A percentile compares a stretch with the other conserved stretches of the same genome.
These are phyloP conservation scores for Limnephilus rhombicus DNA, from an alignment of 2,888 invertebrate species.

Conservation along the genomic window DNA sequence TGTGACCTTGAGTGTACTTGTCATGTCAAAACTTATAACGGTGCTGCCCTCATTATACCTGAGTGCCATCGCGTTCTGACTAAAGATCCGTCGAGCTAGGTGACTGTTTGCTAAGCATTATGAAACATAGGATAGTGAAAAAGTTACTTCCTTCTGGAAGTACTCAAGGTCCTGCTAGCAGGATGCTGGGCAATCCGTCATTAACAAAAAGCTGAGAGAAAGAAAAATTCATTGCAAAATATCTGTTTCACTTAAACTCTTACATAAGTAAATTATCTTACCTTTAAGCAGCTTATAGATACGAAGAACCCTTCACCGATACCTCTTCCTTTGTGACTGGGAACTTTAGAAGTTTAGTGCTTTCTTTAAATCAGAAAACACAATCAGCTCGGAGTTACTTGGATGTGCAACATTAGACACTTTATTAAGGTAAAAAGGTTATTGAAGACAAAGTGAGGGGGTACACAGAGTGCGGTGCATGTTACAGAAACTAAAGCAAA, in stretches of 20 bases:
- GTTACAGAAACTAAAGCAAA: neutral
- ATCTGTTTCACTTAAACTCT: constrained; percentile 18
- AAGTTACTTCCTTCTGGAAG: too few species aligned
- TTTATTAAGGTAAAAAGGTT: neutral
- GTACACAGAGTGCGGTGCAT: constrained; percentile 9
- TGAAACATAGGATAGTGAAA: too few species aligned
- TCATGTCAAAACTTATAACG: too few species aligned
- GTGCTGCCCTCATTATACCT: too few species aligned
- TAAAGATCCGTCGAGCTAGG: too few species aligned
- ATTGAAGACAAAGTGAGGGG: neutral
- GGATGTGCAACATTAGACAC: neutral
- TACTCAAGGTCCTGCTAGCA: too few species aligned
- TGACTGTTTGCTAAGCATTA: too few species aligned
- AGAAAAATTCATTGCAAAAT: constrained; percentile 4
- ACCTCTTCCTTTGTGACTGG: constrained; percentile 13
- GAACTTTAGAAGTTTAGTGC: constrained; percentile 7
- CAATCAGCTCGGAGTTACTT: constrained; percentile 34
- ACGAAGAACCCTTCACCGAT: constrained; percentile 45
- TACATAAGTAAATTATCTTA: constrained; percentile 37
- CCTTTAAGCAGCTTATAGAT: constrained; percentile 26
- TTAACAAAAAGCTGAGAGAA: neutral
- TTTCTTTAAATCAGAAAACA: constrained; percentile 31
- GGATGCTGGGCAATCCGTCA: too few species aligned
- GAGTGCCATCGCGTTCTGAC: too few species aligned
- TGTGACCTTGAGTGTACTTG: too few species aligned